phyloP scores from a whole-genome alignment of 1,140 invertebrate species.

The Pseudomyrmex pallidus region DNA sequence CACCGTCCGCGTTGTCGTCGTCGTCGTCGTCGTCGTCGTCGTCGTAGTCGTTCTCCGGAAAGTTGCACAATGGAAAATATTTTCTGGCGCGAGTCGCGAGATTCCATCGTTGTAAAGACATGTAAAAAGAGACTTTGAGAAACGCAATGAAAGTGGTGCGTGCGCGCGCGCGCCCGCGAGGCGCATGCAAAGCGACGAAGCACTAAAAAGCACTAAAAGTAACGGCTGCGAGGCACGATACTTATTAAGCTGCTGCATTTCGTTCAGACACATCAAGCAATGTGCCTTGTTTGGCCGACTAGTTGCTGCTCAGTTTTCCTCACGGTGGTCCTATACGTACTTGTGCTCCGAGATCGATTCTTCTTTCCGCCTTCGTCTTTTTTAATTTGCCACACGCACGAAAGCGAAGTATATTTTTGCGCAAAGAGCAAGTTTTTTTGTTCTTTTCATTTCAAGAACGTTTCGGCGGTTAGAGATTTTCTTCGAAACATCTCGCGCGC shows the following conservation, averaged over 20 bases:
- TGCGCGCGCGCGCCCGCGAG: slow-evolving; percentile 23
- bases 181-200: slow-evolving; percentile 24
- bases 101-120: neutral
- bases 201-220: slow-evolving; percentile 35
- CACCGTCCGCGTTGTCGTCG: slow-evolving; percentile 34
- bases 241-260: slow-evolving; percentile 34
- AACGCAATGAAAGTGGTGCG: neutral
- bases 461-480: neutral
- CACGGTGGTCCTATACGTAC: slow-evolving; percentile 25
- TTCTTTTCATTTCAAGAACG: no score
- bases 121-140: neutral
- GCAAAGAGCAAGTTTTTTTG: no score
- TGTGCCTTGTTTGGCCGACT: neutral
- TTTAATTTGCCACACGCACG: slow-evolving; percentile 34
- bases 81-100: slow-evolving; percentile 30
- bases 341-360: neutral
- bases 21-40: slow-evolving; percentile 53
- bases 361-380: neutral
- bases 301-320: slow-evolving; percentile 32
- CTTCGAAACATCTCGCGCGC: neutral
- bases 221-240: slow-evolving; percentile 55
- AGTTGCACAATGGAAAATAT: slow-evolving; percentile 72
- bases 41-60: slow-evolving; percentile 66
- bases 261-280: neutral
- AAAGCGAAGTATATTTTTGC: neutral